phyloP scores from a whole-genome alignment of 2,113 vertebrate species.

The Romanogobio albipinnatus region DNA sequence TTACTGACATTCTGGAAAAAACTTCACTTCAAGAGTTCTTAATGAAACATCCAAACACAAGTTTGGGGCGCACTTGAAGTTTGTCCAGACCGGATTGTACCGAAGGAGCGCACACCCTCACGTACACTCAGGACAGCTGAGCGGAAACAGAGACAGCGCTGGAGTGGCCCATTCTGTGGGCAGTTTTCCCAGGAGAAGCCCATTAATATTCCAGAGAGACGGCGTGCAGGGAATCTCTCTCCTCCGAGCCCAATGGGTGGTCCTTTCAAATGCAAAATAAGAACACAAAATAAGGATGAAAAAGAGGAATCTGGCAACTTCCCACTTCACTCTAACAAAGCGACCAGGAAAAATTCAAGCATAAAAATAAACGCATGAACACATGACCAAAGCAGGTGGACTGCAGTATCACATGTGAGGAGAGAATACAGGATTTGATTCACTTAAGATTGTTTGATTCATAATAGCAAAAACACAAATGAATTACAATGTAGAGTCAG shows the following conservation, averaged over 20 bases:
- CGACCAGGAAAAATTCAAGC: conserved; percentile 47
- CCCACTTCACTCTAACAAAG: conserved; percentile 51
- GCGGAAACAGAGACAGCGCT: conserved; percentile 49
- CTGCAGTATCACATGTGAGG: not conserved
- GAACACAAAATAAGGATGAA: conserved; percentile 52
- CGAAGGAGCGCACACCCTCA: not conserved
- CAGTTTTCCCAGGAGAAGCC: conserved; percentile 61
- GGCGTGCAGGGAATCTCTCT: conserved; percentile 52
- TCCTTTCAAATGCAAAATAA: conserved; percentile 62
- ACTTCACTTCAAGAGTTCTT: not conserved
- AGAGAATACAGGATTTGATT: conserved; percentile 34
- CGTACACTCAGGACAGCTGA: conserved; percentile 36
- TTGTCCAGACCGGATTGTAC: conserved; percentile 10
- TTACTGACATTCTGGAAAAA: conserved; percentile 1
- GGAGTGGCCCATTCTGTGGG: conserved; percentile 53
- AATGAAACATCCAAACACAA: conserved; percentile 21
- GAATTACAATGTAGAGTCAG: conserved; percentile 19
- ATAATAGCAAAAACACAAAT: conserved; percentile 16
- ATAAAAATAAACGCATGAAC: conserved; percentile 21
- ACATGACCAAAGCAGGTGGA: conserved; percentile 20
- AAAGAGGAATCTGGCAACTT: conserved; percentile 52
- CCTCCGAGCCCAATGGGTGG: conserved; percentile 63
- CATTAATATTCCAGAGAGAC: conserved; percentile 65
- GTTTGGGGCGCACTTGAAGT: conserved; percentile 21
- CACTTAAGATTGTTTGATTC: not conserved